These are phyloP conservation scores for Sylvicapra grimmia DNA, from an alignment of 2,113 vertebrate genomes.

Conservation along the genomic window DNA sequence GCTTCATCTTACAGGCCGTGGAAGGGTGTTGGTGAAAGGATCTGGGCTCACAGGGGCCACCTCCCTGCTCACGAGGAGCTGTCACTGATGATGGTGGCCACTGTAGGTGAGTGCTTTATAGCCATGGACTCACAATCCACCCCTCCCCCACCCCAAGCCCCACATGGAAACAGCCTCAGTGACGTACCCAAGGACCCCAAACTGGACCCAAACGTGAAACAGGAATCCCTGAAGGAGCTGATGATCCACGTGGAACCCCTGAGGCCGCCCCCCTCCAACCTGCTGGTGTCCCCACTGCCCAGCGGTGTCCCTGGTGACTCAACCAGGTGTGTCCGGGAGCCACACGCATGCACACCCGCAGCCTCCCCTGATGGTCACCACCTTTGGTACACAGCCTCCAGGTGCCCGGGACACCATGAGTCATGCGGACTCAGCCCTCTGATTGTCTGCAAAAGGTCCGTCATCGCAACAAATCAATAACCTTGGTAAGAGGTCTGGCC, in stretches of 20 bases:
- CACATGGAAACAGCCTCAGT: background rate
- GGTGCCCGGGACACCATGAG: background rate
- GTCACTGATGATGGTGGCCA: fast-evolving
- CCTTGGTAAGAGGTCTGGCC: too few species aligned
- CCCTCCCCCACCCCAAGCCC: fast-evolving
- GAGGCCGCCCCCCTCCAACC: fast-evolving
- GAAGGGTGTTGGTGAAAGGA: background rate
- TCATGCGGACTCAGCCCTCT: background rate
- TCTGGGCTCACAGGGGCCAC: background rate
- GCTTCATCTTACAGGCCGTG: background rate
- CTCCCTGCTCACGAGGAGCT: background rate
- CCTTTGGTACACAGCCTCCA: background rate
- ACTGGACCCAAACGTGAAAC: background rate
- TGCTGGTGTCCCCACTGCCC: fast-evolving
- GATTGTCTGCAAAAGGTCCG: background rate
- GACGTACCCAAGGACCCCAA: background rate
- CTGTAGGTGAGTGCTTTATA: fast-evolving
- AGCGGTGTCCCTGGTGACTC: background rate
- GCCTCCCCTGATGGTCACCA: background rate
- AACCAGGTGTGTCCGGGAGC: background rate
- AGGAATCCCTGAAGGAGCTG: background rate
- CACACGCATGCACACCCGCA: fast-evolving
- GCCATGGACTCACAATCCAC: fast-evolving
- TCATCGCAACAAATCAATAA: background rate
- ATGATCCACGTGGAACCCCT: fast-evolving